Base-by-base conservation (phyloP, 2,797 vertebrate species). In the Oryzias sinensis region DNA sequence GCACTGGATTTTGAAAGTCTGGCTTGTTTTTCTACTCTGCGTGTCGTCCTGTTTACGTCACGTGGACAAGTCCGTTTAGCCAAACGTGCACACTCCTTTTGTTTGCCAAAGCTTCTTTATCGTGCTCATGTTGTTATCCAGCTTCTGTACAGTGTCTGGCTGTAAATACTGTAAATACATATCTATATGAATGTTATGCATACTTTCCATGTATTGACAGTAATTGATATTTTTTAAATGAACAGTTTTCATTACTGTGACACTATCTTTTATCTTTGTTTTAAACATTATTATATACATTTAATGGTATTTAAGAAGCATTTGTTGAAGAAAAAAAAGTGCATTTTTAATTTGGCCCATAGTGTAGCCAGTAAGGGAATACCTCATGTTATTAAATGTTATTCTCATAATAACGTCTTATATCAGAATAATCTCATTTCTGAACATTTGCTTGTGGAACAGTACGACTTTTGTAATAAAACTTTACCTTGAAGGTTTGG, bases 181-280 rank as follows among this genome's bases (percentile, higher is more conserved):
- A 88, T 91, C 85, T 91, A 85, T 90, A 89, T 92, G 87, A 90
- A 88, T 90, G 90, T 91, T 85, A 70, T 91, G 88, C 92, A 88
- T 88, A 86, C 82, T 79, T 72, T 88, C 80, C 89, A 90, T 91
- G 88, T 91, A 91, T 85, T 88, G 85, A 89, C 81, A 78, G 79
- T 86, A 86, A 84, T 89, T 85, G 83, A 78, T 86, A 82, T 88
- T 82, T 88, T 81, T 58, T 70, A 87, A 77, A 83, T 83, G 79
- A 78, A 90, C 84, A 90, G 88, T 92, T 89, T 91, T 91, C 84
- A 75, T 89, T 89, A 87, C 89, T 90, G 90, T 90, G 91, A 92
- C 88, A 84, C 89, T 90, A 91, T 89, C 88, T 91, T 86, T 79
- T 83, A 65, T 87, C 68, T 77, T 74, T 81, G 74, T 72, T 89